A percentile compares a stretch with the other conserved stretches of the same genome.
Evolutionary conservation across 2,797 vertebrate genomes (phyloP).

Genomic region (Eupleurogrammus muticus): DNA sequence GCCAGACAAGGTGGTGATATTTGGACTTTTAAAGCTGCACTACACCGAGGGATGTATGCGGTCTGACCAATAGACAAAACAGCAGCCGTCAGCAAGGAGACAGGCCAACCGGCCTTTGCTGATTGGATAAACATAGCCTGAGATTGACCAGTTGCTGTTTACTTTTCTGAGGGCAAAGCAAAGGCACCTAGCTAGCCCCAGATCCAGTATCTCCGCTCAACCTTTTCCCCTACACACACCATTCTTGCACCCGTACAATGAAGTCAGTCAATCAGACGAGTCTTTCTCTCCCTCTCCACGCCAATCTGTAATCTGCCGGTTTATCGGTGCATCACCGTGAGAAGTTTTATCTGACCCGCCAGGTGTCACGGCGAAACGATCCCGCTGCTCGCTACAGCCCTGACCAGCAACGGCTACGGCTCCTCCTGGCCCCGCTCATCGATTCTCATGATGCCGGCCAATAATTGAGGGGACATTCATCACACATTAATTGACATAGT

Average conservation of each 20-base stretch:
- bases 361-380: constrained; percentile 76
- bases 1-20: constrained; percentile 67
- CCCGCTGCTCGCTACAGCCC: constrained; percentile 58
- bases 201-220: constrained; percentile 61
- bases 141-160: constrained; percentile 66
- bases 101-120: constrained; percentile 45
- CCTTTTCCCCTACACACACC: constrained; percentile 15
- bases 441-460: constrained; percentile 81
- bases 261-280: constrained; percentile 67
- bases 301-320: constrained; percentile 65
- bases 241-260: constrained; percentile 59
- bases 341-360: constrained; percentile 82
- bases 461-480: constrained; percentile 87
- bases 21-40: constrained; percentile 54
- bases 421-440: constrained; percentile 64
- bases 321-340: constrained; percentile 79
- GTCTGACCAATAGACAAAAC: constrained; percentile 65
- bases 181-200: constrained; percentile 67
- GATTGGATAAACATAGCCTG: constrained; percentile 72
- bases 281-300: constrained; percentile 55
- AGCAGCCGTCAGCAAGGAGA: constrained; percentile 65
- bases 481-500: constrained; percentile 88
- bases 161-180: constrained; percentile 70
- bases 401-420: constrained; percentile 51
- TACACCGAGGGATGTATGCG: constrained; percentile 56